Evolutionary conservation across 1,140 invertebrate species (phyloP), one percentile per base, ranked within the genome.

Genomic region (Cotesia chilonis): DNA sequence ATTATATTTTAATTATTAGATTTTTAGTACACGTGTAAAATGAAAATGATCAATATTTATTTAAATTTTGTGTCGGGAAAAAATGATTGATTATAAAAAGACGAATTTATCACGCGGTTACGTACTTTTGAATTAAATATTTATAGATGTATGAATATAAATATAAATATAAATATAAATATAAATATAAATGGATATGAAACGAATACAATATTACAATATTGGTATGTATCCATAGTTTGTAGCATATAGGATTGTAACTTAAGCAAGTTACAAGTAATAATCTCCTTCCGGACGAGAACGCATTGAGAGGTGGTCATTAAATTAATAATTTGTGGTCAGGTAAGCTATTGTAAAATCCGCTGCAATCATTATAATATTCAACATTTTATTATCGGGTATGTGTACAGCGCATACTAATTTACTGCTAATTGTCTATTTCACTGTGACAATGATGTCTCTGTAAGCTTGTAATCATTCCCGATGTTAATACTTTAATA

Each of bases 291-390:
- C 47, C 70, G 59, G 55, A 72, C 64, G 55, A 59, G 70, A 66
- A 68, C 54, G 51, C 41, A 28, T 41, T 28, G 47, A 68, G 66
- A 41, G 47, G 17, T 77, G 78, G 83, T 78, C 83, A 83, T 87
- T 86, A 87, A 86, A 86, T 87, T 83, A 86, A 86, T 87, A 87
- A 87, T 87, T 87, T 87, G 85, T 87, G 85, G 85, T 83, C 82
- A 83, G 82, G 81, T 81, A 69, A 54, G 82, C 80, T 84, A 86
- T 86, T 86, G 85, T 85, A 85, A 85, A 83, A 85, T 85, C 84
- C 79, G 78, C 85, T 81, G 84, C 84, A 86, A 86, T 86, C 84
- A 84, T 86, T 85, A 84, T 86, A 86, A 85, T 85, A 84, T 83
- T 81, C 83, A 76, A 79, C 80, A 86, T 86, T 87, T 87, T 86